Evolutionary conservation across 2,888 invertebrate species (phyloP).

Genomic region (Formica aserva): DNA sequence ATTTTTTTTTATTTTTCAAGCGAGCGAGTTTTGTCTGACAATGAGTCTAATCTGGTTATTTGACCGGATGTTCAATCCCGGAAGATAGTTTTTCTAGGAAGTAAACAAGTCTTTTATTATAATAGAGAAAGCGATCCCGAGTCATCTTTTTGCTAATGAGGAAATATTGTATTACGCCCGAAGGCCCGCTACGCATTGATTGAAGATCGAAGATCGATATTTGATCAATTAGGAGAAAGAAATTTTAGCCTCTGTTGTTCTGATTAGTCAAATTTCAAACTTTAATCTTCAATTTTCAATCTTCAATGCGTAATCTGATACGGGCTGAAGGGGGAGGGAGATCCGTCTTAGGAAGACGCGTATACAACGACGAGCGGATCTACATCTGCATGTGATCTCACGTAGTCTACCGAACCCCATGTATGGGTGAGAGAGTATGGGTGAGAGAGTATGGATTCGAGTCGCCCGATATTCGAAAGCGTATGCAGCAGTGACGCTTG

Average conservation of each 20-base stretch:
- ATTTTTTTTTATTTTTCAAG: background rate
- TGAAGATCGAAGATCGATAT: too few species aligned
- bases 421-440: background rate
- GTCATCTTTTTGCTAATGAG: background rate
- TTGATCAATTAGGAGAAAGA: too few species aligned
- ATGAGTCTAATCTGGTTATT: background rate
- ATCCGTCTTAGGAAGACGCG: constrained; percentile 64
- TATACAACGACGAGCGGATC: constrained; percentile 36
- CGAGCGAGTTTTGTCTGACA: background rate
- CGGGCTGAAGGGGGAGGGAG: background rate
- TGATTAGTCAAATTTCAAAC: too few species aligned
- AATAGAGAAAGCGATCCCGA: background rate
- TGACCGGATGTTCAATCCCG: background rate
- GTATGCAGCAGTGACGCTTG: constrained; percentile 17
- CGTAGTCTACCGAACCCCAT: background rate
- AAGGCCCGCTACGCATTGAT: background rate
- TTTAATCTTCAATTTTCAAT: too few species aligned
- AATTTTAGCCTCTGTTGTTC: too few species aligned
- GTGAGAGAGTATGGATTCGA: background rate
- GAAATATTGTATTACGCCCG: constrained; percentile 1
- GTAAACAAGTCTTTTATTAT: background rate
- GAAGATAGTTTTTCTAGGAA: background rate
- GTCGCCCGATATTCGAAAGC: constrained; percentile 1
- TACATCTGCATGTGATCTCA: constrained; percentile 13
- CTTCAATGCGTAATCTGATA: background rate